phyloP scores from a whole-genome alignment of 1,140 invertebrate species.

The Belonocnema kinseyi region DNA sequence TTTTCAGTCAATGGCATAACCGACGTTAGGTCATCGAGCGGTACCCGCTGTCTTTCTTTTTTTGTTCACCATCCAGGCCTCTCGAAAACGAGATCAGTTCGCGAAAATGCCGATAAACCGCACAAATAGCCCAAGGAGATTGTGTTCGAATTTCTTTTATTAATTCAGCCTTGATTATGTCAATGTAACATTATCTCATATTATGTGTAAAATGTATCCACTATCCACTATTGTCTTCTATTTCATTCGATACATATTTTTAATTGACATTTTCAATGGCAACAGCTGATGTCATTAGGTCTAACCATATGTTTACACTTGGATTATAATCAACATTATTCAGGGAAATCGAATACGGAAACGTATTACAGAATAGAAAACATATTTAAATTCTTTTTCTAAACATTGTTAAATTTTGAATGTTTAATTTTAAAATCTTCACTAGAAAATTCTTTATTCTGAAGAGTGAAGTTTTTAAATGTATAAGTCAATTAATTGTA shows the following conservation, averaged over 20 bases:
- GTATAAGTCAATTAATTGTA: no score
- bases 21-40: constrained; percentile 9
- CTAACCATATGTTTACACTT: background rate
- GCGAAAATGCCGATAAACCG: background rate
- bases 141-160: constrained; percentile 3
- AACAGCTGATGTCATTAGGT: background rate
- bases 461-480: no score
- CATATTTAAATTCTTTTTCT: no score
- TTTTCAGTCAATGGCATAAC: constrained; percentile 26
- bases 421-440: no score
- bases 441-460: no score
- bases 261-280: background rate
- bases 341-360: no score
- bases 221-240: constrained; percentile 4
- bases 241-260: background rate
- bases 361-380: no score
- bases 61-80: background rate
- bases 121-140: background rate
- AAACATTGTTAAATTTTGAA: no score
- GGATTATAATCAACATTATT: no score
- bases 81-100: constrained; percentile 9
- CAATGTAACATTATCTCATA: background rate
- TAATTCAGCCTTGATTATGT: constrained; percentile 28
- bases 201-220: constrained; percentile 4
- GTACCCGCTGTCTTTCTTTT: background rate